A percentile compares a stretch with the other conserved stretches of the same genome.
These are phyloP conservation scores for Intellagama lesueurii DNA, from an alignment of 2,797 vertebrate species.

Conservation along the genomic window DNA sequence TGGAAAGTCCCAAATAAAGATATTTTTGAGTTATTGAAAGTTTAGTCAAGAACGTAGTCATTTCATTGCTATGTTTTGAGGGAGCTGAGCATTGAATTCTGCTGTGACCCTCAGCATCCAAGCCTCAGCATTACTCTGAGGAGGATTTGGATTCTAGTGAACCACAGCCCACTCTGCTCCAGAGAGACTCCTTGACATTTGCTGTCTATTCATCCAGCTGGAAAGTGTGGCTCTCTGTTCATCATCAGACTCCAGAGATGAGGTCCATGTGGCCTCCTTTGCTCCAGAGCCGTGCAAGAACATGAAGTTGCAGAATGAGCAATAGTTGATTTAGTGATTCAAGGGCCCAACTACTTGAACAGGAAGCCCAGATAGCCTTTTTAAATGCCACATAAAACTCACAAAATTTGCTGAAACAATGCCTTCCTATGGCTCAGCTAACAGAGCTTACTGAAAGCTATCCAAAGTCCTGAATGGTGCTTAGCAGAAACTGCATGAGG, in stretches of 20 bases:
- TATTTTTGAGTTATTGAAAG: constrained; percentile 4
- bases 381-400: background rate
- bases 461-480: background rate
- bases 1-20: constrained; percentile 28
- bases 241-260: no score
- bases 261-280: no score
- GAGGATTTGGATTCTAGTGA: background rate
- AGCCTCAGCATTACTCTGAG: background rate
- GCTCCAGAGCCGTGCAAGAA: no score
- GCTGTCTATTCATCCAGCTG: background rate
- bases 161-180: background rate
- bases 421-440: background rate
- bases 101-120: background rate
- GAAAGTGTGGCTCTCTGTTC: background rate
- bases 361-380: no score
- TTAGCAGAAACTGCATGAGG: no score
- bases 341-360: no score
- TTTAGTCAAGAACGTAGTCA: background rate
- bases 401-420: background rate
- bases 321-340: no score
- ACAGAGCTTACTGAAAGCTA: background rate
- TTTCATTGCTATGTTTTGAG: no score
- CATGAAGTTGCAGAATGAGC: no score
- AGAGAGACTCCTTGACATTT: background rate
- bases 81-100: background rate